phyloP scores from a whole-genome alignment of 1,140 invertebrate genomes.

The Drosophila lacteicornis region DNA sequence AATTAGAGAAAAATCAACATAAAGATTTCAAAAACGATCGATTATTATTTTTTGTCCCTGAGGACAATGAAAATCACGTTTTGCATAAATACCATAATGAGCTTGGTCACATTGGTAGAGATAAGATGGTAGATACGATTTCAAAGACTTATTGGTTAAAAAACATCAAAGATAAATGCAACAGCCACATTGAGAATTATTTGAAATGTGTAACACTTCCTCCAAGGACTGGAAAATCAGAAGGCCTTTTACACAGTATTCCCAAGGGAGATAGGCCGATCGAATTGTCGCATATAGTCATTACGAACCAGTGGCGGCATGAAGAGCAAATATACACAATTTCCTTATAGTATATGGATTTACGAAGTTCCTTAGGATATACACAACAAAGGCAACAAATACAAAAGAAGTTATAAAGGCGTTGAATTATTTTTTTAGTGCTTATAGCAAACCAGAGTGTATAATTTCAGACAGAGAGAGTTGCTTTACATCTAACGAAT shows the following conservation, averaged over 20 bases:
- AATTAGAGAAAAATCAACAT: no score
- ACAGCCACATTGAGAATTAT: conserved; percentile 50
- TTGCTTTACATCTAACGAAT: neutral
- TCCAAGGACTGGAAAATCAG: conserved; percentile 51
- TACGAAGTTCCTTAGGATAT: neutral
- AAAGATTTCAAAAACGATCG: no score
- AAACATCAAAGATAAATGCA: conserved; percentile 59
- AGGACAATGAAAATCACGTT: no score
- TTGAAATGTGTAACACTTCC: conserved; percentile 65
- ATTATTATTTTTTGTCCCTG: no score
- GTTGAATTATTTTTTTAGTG: neutral
- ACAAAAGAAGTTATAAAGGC: neutral
- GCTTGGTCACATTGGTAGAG: neutral
- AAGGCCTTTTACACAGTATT: conserved; percentile 66
- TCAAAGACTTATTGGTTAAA: conserved; percentile 65
- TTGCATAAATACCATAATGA: neutral
- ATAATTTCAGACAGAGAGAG: neutral
- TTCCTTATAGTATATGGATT: neutral
- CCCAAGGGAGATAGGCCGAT: conserved; percentile 34
- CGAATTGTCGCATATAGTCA: neutral
- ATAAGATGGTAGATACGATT: conserved; percentile 58
- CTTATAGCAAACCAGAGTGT: neutral
- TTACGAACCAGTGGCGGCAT: neutral
- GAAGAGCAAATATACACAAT: neutral
- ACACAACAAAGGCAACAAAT: neutral